Evolutionary conservation across 2,113 vertebrate genomes (phyloP).

Genomic region (Agelaius phoeniceus): DNA sequence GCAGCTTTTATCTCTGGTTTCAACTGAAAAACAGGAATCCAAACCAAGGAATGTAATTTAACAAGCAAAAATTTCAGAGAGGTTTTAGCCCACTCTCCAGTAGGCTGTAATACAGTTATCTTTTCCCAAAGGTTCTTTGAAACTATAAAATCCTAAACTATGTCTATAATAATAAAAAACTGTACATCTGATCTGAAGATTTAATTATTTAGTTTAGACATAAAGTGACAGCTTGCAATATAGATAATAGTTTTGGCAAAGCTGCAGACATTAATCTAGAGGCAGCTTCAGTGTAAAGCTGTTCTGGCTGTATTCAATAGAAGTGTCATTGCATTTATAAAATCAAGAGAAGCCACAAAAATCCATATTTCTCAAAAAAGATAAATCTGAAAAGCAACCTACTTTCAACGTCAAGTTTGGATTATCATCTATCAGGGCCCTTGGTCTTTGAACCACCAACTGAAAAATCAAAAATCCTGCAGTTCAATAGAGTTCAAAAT

Average conservation of each 20-base stretch:
- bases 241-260: background rate
- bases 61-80: background rate
- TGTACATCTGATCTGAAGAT: background rate
- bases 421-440: background rate
- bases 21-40: background rate
- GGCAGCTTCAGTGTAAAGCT: background rate
- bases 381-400: background rate
- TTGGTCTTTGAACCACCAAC: background rate
- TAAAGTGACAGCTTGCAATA: slow-evolving; percentile 25
- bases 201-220: slow-evolving; percentile 10
- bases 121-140: background rate
- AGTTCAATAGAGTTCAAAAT: background rate
- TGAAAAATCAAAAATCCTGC: background rate
- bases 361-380: background rate
- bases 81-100: background rate
- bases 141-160: background rate
- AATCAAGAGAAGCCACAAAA: background rate
- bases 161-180: background rate
- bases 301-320: background rate
- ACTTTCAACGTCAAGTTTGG: background rate
- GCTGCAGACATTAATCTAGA: background rate
- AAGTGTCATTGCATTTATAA: background rate
- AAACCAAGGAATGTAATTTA: background rate
- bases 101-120: background rate
- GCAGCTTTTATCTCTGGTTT: background rate